Conservation (phyloP, 2,113 vertebrate species). For the Anolis carolinensis region DNA sequence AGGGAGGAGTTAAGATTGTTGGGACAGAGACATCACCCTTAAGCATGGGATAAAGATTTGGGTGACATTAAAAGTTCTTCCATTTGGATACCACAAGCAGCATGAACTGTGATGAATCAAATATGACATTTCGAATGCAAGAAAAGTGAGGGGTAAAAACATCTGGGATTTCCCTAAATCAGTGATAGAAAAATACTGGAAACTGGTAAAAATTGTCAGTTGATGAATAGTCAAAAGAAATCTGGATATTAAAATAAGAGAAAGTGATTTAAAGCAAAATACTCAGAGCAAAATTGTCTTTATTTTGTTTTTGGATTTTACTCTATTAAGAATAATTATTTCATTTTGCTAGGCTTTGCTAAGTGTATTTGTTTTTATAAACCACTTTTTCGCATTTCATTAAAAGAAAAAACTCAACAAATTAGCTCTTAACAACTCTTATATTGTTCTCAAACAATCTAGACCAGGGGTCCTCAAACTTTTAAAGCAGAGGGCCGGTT, state of each 20-base stretch:
- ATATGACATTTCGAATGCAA: too few species aligned
- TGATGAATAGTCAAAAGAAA: neutral
- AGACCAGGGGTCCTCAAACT: too few species aligned
- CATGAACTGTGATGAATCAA: too few species aligned
- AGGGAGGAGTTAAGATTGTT: too few species aligned
- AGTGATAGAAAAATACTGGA: neutral
- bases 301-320: neutral
- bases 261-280: neutral
- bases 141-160: too few species aligned
- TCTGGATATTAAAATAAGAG: neutral
- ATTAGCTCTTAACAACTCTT: neutral
- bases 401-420: neutral
- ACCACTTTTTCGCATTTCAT: neutral
- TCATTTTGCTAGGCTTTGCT: neutral
- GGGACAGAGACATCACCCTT: too few species aligned
- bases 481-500: too few species aligned
- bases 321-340: neutral
- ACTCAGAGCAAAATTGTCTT: neutral
- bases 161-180: too few species aligned
- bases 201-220: neutral
- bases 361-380: neutral
- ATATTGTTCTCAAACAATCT: too few species aligned
- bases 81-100: too few species aligned
- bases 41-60: too few species aligned
- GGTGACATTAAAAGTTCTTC: too few species aligned